phyloP scores from a whole-genome alignment of 2,888 invertebrate species.

The Tipula vernalis region DNA sequence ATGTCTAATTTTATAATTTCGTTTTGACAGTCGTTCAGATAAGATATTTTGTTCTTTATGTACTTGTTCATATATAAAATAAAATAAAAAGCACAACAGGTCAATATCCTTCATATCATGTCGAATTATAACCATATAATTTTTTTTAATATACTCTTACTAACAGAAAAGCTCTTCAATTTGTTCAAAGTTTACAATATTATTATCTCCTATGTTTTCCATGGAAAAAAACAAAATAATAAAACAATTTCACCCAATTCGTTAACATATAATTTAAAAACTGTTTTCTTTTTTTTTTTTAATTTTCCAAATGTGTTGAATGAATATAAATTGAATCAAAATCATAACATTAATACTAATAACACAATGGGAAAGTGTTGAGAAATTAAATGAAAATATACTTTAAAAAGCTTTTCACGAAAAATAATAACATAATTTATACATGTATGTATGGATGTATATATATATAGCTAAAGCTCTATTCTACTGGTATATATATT shows the following conservation, averaged over 20 bases:
- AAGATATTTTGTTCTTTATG: background rate
- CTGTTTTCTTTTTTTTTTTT: background rate
- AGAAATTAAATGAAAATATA: background rate
- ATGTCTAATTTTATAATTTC: background rate
- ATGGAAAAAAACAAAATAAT: background rate
- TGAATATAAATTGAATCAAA: background rate
- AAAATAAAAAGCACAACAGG: background rate
- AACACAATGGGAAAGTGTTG: background rate
- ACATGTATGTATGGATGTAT: background rate
- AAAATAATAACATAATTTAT: background rate
- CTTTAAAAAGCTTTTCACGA: background rate
- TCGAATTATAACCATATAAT: background rate
- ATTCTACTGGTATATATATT: background rate
- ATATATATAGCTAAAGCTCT: background rate
- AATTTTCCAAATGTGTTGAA: background rate
- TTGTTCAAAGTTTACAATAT: background rate
- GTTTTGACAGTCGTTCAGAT: background rate
- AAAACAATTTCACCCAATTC: background rate
- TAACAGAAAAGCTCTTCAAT: background rate
- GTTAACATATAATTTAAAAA: background rate
- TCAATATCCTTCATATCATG: background rate
- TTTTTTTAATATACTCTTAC: background rate
- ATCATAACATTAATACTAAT: conserved; percentile 4
- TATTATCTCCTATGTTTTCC: background rate
- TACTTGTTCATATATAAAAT: background rate